Percentiles rank a stretch among this genome's conserved stretches.
Evolutionary conservation across 2,888 invertebrate species (phyloP).

Genomic region (Lasius platythorax): DNA sequence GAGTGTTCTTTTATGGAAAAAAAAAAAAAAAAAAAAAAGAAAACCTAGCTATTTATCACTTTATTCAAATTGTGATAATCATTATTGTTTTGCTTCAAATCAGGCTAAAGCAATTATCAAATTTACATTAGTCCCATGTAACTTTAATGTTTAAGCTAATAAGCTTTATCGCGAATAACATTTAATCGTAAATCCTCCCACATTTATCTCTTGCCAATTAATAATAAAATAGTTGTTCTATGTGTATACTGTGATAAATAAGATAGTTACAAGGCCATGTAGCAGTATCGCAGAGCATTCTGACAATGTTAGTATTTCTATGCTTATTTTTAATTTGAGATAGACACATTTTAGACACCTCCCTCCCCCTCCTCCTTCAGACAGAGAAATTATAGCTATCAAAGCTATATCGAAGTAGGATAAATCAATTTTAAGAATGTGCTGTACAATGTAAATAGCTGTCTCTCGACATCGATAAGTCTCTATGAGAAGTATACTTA

Average conservation of each 20-base stretch:
- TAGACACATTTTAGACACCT: conserved; percentile 40
- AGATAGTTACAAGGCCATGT: conserved; percentile 46
- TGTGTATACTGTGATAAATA: conserved; percentile 28
- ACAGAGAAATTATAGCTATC: conserved; percentile 61
- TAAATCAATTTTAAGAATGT: conserved; percentile 71
- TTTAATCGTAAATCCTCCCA: conserved; percentile 28
- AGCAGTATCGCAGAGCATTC: conserved; percentile 56
- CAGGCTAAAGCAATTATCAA: conserved; percentile 23
- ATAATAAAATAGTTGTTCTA: conserved; percentile 50
- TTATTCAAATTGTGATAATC: conserved; percentile 24
- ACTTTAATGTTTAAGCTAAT: conserved; percentile 18
- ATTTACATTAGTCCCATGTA: conserved; percentile 17
- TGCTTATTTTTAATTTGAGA: conserved; percentile 59
- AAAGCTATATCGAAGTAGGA: conserved; percentile 60
- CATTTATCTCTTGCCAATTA: conserved; percentile 37
- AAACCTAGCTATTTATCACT: neutral
- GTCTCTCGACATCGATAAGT: conserved; percentile 61
- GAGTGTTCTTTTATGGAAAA: conserved; percentile 14
- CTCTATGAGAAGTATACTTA: conserved; percentile 70
- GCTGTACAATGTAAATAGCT: conserved; percentile 74
- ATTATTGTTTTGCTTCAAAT: conserved; percentile 20
- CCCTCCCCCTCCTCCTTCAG: neutral
- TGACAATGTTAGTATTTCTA: conserved; percentile 40
- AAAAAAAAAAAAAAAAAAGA: neutral
- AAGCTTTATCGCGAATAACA: conserved; percentile 19